Evolutionary conservation across 2,113 vertebrate species (phyloP), one percentile per base, ranked within the genome.

Genomic region (Ivindomyrus marchei): DNA sequence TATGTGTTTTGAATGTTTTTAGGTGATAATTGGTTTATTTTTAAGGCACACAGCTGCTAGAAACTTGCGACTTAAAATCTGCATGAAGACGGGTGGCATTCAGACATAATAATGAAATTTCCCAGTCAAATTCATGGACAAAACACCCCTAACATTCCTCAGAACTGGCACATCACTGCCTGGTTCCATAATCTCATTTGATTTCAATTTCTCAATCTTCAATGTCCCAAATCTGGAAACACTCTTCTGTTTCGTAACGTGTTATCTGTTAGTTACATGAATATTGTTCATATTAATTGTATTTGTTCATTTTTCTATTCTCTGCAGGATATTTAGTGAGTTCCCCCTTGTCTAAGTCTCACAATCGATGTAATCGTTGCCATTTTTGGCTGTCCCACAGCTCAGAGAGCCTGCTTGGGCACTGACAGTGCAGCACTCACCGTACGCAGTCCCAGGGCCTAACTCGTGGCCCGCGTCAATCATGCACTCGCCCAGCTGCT

Each of bases 361-460:
- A 85, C 15, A 24, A 11, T 24, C 21, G 19, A 50, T 87, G 85
- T 70, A 13, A 70, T 5, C 21, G 21, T n/a, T n/a, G n/a, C n/a
- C 58, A 27, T 17, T 77, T 19, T 77, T 0, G 31, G 70, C 70
- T 2, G 15, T 77, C 31, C 31, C 31, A 6, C 70, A 15, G 31
- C 27, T 17, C 31, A 77, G 70, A 1, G 13, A 19, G 31, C 13
- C 70, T 77, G 70, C 27, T 36, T 1, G 31, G 50, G 11, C 21
- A 42, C 15, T 21, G 39, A 36, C 39, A 42, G 13, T 13, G 9
- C 21, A n/a, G 17, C 8, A 50, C 96, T 96, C 95, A 99, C 98
- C 98, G 42, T 99, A 99, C 11, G 98, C 98, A 88, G 98, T 97
- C 91, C 98, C 98, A 45, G 98, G 97, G 66, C 98, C 98, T 95